These are phyloP conservation scores for Aptenodytes forsteri DNA, from an alignment of 2,113 vertebrate species.

Conservation along the genomic window DNA sequence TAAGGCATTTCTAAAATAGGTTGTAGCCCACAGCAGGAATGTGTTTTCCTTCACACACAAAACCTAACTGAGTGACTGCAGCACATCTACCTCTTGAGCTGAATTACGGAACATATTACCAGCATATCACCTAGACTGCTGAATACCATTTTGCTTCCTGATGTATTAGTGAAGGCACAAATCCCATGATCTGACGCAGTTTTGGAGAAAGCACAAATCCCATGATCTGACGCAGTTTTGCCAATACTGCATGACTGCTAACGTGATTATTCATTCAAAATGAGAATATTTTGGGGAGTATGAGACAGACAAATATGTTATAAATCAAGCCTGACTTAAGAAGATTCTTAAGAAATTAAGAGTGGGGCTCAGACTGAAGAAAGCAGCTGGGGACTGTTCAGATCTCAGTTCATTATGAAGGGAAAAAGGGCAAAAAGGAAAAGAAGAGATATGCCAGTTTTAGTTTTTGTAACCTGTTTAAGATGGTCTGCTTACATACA, in stretches of 20 bases:
- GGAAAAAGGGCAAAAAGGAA: neutral
- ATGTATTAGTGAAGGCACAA: neutral
- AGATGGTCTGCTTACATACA: neutral
- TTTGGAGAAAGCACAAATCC: neutral
- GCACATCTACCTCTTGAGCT: neutral
- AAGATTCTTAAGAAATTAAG: neutral
- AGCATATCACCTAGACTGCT: neutral
- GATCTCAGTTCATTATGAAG: neutral
- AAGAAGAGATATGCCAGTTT: neutral
- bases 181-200: no score
- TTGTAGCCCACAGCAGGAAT: neutral
- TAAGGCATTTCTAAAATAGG: neutral
- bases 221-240: neutral
- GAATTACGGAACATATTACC: neutral
- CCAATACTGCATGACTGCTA: neutral
- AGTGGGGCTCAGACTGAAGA: neutral
- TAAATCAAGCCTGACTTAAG: neutral
- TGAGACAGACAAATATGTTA: neutral
- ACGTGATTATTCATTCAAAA: neutral
- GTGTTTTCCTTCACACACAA: neutral
- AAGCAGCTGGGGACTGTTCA: neutral
- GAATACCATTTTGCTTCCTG: neutral
- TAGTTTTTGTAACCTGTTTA: neutral
- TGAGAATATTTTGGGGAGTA: neutral
- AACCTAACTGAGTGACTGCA: neutral